Evolutionary conservation across 1,140 invertebrate genomes (phyloP).

Genomic region (Calliopsis andreniformis): DNA sequence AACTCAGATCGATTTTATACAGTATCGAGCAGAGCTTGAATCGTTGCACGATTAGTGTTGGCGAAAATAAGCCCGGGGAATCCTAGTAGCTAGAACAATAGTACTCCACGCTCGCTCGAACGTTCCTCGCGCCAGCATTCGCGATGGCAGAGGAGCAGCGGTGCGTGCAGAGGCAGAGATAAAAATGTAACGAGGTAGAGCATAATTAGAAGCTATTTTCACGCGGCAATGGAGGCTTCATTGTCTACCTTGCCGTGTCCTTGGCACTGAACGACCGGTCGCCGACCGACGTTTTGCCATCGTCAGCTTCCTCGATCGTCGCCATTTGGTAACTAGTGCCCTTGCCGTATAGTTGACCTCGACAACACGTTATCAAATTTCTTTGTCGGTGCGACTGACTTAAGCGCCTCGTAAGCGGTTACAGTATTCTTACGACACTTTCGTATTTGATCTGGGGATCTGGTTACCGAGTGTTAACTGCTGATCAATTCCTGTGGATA

Average conservation of each 20-base stretch:
- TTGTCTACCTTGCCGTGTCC: constrained; percentile 70
- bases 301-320: constrained; percentile 47
- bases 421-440: no score
- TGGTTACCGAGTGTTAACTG: no score
- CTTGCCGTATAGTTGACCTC: constrained; percentile 5
- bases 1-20: not conserved
- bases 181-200: constrained; percentile 56
- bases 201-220: constrained; percentile 58
- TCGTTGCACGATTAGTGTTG: no score
- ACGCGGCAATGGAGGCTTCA: constrained; percentile 68
- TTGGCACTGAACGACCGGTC: constrained; percentile 76
- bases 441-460: no score
- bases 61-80: not conserved
- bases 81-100: not conserved
- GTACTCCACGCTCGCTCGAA: not conserved
- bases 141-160: constrained; percentile 13
- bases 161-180: constrained; percentile 34
- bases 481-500: no score
- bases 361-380: not conserved
- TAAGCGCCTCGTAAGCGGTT: no score
- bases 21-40: no score
- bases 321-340: constrained; percentile 27
- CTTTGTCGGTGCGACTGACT: no score
- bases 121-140: constrained; percentile 5
- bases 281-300: constrained; percentile 64